Conservation (phyloP, 2,888 invertebrate species). For the Polia nebulosa region DNA sequence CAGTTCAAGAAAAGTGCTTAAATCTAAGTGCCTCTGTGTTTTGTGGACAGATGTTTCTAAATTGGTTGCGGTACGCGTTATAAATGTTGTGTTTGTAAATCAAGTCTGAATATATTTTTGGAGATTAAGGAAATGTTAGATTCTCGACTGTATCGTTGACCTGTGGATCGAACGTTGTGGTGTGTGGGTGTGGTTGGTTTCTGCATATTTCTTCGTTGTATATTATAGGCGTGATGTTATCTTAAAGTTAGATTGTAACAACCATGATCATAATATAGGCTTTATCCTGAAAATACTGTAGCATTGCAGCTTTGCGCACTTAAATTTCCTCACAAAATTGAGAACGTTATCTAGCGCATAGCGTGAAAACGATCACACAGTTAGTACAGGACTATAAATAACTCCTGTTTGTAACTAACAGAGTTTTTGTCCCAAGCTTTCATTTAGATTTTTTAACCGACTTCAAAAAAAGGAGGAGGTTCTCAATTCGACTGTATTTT, state of each 20-base stretch:
- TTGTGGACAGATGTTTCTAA: conserved; percentile 6
- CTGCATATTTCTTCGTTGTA: neutral
- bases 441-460: conserved; percentile 18
- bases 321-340: neutral
- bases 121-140: neutral
- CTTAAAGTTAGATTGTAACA: too few relatives aligned
- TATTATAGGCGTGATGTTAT: neutral
- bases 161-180: too few relatives aligned
- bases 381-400: neutral
- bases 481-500: too few relatives aligned
- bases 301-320: neutral
- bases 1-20: conserved; percentile 12
- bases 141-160: too few relatives aligned
- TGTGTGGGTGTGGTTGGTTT: too few relatives aligned
- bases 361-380: neutral
- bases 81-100: neutral
- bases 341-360: neutral
- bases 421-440: conserved; percentile 3
- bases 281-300: neutral
- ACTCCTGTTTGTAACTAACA: neutral
- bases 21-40: conserved; percentile 1
- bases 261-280: neutral
- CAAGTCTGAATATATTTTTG: neutral
- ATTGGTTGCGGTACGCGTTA: neutral
- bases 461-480: too few relatives aligned